Base-by-base conservation (phyloP, 2,113 vertebrate species). In the Hemiprocne comata region DNA sequence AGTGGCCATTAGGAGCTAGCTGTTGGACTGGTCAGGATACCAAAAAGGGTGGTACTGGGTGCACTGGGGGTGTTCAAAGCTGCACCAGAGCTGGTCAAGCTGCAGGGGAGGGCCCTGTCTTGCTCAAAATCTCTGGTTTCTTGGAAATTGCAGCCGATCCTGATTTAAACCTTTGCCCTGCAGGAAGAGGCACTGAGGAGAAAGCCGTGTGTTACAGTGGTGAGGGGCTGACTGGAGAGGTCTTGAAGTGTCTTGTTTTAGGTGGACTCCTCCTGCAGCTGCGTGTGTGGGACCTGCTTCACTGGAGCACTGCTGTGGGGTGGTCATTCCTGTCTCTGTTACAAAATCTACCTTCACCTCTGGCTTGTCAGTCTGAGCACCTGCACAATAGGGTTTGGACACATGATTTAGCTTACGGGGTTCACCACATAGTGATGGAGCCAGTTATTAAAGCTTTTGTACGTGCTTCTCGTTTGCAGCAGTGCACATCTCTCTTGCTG, bases 361-460 rank as follows among this genome's bases (percentile, higher is more conserved):
- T 13, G 33, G 34, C 33, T 54, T 13, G 13, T 24, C 33, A 55
- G 34, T 8, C 13, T 65, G 51, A 48, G 29, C 24, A 18, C 8
- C 18, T 11, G 2, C 8, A 1, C 0, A 17, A 12, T 0, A 24
- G 57, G 51, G 2, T 18, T 48, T 20, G 75, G 80, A 4, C n/a
- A 3, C 24, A 2, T 0, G 3, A 4, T 13, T 7, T 31, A 65
- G 50, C 44, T 14, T 4, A 25, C 1, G 4, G 60, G 33, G 38
- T 58, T 81, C 64, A 3, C 64, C 21, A 3, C 3, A 12, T 2
- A 24, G 50, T 2, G 7, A 6, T 17, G 36, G 42, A 42, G 10
- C 7, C 36, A 9, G 25, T 8, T 5, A 2, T 40, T 53, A 17
- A 7, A 17, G 10, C 4, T 10, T 9, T 31, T 8, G 10, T 21